Conservation (phyloP, 2,888 invertebrate genomes). For the Hirtodrosophila trivittata region DNA sequence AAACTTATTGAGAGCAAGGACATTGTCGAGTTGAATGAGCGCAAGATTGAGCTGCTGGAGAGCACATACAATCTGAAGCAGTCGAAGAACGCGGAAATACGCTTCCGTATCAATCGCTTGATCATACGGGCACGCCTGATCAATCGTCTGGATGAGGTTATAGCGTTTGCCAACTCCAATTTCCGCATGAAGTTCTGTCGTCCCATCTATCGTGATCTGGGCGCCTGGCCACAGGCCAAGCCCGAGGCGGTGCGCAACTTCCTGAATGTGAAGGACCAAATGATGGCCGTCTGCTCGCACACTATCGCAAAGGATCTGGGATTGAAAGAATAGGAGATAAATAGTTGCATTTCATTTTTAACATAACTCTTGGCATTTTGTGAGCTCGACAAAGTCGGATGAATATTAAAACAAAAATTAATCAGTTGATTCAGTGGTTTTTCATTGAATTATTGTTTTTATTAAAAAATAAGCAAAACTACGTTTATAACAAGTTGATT, state of each 20-base stretch:
- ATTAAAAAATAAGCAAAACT: constrained; percentile 84
- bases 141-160: constrained; percentile 87
- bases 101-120: constrained; percentile 90
- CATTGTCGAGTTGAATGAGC: constrained; percentile 84
- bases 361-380: constrained; percentile 30
- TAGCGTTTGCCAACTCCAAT: constrained; percentile 91
- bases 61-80: constrained; percentile 87
- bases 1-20: constrained; percentile 86
- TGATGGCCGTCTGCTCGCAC: constrained; percentile 93
- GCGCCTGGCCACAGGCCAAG: constrained; percentile 90
- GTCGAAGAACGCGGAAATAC: constrained; percentile 91
- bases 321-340: constrained; percentile 73
- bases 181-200: constrained; percentile 96
- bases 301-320: constrained; percentile 90
- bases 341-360: constrained; percentile 2
- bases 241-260: constrained; percentile 89
- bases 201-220: constrained; percentile 93
- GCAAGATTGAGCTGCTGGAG: constrained; percentile 86
- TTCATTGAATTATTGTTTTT: constrained; percentile 80
- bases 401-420: constrained; percentile 18
- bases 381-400: constrained; percentile 15
- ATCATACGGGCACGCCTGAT: constrained; percentile 90
- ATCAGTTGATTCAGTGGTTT: constrained; percentile 21
- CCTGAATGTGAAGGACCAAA: constrained; percentile 87
- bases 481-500: constrained; percentile 84